phyloP scores from a whole-genome alignment of 1,140 invertebrate genomes.

The Scaptodrosophila lebanonensis region DNA sequence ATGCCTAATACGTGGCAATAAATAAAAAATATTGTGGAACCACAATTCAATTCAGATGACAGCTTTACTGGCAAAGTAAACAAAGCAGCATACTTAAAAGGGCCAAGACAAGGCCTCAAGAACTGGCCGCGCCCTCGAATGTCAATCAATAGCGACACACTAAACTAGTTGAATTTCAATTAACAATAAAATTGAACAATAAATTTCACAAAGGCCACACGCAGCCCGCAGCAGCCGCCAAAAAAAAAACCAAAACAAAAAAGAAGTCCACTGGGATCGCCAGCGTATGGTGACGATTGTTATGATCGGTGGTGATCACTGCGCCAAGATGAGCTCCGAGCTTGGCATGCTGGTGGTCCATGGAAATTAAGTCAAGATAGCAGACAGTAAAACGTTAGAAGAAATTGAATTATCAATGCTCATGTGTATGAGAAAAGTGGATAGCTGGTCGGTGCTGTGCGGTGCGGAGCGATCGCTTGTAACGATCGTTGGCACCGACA shows the following conservation, averaged over 20 bases:
- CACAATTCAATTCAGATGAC: constrained; percentile 56
- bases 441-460: constrained; percentile 8
- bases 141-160: constrained; percentile 37
- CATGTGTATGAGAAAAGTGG: constrained; percentile 44
- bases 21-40: neutral
- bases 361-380: constrained; percentile 66
- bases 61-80: constrained; percentile 64
- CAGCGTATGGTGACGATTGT: constrained; percentile 57
- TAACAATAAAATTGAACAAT: constrained; percentile 76
- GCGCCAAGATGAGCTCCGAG: constrained; percentile 13
- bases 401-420: constrained; percentile 70
- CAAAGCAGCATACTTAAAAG: no score
- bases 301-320: constrained; percentile 61
- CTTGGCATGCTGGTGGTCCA: neutral
- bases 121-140: neutral
- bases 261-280: no score
- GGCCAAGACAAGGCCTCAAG: neutral
- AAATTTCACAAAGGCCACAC: constrained; percentile 58
- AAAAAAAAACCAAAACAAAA: no score
- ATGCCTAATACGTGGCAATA: neutral
- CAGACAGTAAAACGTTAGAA: constrained; percentile 28
- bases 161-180: constrained; percentile 76
- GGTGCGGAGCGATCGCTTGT: constrained; percentile 18
- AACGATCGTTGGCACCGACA: constrained; percentile 56
- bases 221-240: constrained; percentile 46